Conservation (phyloP, 2,888 invertebrate genomes). For the Agrilus mali region DNA sequence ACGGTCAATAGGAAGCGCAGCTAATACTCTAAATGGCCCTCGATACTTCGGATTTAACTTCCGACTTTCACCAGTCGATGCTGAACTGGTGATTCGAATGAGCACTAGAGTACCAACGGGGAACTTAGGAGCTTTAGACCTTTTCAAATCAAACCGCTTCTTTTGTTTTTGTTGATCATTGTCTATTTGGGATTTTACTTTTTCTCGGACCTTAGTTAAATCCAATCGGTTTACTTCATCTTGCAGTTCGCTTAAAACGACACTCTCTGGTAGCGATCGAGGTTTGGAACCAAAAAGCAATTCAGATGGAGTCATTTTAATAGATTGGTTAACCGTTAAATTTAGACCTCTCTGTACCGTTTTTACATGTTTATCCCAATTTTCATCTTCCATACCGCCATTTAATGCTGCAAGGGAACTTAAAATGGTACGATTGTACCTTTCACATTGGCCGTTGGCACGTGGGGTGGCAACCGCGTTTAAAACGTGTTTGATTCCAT, state of each 20-base stretch:
- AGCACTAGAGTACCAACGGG: neutral
- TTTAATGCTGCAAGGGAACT: neutral
- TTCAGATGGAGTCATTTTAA: neutral
- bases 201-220: neutral
- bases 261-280: neutral
- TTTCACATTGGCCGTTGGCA: no score
- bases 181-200: neutral
- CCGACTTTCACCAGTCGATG: neutral
- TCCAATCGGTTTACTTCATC: neutral
- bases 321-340: neutral
- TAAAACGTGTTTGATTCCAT: neutral
- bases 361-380: neutral
- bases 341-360: neutral
- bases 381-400: neutral
- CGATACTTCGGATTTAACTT: neutral
- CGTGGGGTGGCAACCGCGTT: slow-evolving; percentile 2
- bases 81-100: neutral
- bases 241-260: no score
- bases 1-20: slow-evolving; percentile 1
- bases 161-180: neutral
- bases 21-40: neutral
- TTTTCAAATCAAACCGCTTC: neutral
- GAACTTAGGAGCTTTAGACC: neutral
- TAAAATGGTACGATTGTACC: slow-evolving; percentile 1
- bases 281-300: neutral